phyloP scores from a whole-genome alignment of 2,888 invertebrate genomes.

The Acronicta psi region DNA sequence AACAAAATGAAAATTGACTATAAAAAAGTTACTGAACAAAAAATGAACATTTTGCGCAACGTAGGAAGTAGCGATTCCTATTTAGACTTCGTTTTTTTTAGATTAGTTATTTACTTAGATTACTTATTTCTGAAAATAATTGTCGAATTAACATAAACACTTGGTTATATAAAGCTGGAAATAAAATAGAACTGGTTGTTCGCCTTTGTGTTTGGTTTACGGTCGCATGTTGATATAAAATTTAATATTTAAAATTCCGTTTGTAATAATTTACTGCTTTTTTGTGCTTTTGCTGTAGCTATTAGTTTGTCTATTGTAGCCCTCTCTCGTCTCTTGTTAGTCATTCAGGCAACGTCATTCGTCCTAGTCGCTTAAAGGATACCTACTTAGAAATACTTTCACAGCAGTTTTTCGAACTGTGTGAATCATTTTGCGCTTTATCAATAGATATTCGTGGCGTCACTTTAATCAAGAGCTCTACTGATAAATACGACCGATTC shows the following conservation, averaged over 20 bases:
- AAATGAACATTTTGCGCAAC: too few relatives aligned
- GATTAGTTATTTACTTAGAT: too few relatives aligned
- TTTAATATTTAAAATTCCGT: conserved; percentile 4
- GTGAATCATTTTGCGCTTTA: conserved; percentile 8
- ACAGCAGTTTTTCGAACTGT: background rate
- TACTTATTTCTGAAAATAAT: too few relatives aligned
- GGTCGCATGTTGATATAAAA: conserved; percentile 27
- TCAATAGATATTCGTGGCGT: background rate
- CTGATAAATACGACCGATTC: background rate
- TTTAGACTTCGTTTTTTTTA: too few relatives aligned
- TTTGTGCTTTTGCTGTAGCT: background rate
- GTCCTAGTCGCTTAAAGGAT: background rate
- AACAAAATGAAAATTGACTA: too few relatives aligned
- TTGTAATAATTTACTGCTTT: background rate
- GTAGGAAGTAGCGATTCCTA: too few relatives aligned
- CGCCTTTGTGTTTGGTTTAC: conserved; percentile 27
- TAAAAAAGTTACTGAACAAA: too few relatives aligned
- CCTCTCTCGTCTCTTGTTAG: background rate
- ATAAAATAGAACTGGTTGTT: conserved; percentile 17
- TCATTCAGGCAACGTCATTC: conserved; percentile 2
- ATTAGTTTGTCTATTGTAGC: background rate
- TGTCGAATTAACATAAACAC: background rate
- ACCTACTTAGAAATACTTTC: background rate
- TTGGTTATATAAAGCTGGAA: background rate
- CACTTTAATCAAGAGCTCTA: conserved; percentile 5